These are phyloP conservation scores for Zalophus californianus DNA, from an alignment of 2,797 vertebrate genomes.

Conservation along the genomic window DNA sequence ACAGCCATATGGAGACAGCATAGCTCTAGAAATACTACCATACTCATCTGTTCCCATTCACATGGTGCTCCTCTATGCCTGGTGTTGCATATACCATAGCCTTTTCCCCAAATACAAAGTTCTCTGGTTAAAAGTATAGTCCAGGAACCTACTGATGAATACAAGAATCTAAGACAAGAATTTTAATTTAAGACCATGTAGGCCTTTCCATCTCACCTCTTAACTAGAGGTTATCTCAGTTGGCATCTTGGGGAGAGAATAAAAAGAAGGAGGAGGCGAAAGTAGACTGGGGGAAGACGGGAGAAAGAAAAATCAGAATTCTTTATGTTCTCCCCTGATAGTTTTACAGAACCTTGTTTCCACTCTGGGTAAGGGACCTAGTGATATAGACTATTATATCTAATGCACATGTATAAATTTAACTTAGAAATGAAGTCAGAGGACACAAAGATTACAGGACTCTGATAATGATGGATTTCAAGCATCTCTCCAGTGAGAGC, in stretches of 20 bases:
- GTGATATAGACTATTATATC: background rate
- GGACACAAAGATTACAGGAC: background rate
- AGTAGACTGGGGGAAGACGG: accelerated
- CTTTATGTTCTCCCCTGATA: background rate
- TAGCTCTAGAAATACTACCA: background rate
- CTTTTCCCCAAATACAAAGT: background rate
- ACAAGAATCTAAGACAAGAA: background rate
- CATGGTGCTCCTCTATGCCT: background rate
- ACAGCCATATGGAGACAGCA: background rate
- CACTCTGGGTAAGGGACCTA: background rate
- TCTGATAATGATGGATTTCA: background rate
- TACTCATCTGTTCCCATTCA: background rate
- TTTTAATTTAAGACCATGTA: background rate
- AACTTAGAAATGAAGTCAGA: constrained; percentile 14
- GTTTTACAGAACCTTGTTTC: background rate
- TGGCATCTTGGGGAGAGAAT: background rate
- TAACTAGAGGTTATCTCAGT: background rate
- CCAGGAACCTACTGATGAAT: background rate
- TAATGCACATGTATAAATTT: background rate
- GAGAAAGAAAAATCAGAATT: background rate
- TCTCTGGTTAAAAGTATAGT: background rate
- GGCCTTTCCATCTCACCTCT: background rate
- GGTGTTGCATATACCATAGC: background rate
- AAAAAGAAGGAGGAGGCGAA: too few species aligned
- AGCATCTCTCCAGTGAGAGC: background rate